Evolutionary conservation across 2,113 vertebrate species (phyloP).

Genomic region (Castor canadensis): DNA sequence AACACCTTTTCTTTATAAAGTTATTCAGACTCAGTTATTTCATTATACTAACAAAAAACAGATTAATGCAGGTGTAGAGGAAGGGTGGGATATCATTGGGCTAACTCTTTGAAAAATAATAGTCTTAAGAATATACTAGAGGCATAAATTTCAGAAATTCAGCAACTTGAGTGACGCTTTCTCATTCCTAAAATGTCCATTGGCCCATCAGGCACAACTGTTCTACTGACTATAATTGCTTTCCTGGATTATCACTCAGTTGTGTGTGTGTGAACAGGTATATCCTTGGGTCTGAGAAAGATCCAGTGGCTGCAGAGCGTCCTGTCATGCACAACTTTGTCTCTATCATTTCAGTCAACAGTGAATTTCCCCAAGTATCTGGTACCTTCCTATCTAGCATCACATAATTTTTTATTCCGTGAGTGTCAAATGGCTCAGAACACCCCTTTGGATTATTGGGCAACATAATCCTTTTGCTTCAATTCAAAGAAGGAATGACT

Average conservation of each 20-base stretch:
- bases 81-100: background rate
- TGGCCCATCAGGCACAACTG: background rate
- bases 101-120: background rate
- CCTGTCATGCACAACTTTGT: background rate
- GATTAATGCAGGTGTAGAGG: background rate
- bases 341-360: background rate
- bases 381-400: background rate
- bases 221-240: background rate
- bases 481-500: background rate
- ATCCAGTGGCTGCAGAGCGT: background rate
- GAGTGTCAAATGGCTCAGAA: background rate
- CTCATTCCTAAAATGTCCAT: background rate
- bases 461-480: background rate
- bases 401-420: background rate
- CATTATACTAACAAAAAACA: too few species aligned
- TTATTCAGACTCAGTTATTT: too few species aligned
- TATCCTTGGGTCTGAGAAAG: background rate
- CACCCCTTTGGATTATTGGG: background rate
- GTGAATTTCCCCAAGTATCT: background rate
- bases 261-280: background rate
- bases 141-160: background rate
- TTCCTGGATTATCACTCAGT: background rate
- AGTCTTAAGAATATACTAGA: background rate
- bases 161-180: background rate
- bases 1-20: too few species aligned